A percentile compares a stretch with the other conserved stretches of the same genome.
These are phyloP conservation scores for Oxyruncus cristatus DNA, from an alignment of 2,113 vertebrate genomes.

Conservation along the genomic window DNA sequence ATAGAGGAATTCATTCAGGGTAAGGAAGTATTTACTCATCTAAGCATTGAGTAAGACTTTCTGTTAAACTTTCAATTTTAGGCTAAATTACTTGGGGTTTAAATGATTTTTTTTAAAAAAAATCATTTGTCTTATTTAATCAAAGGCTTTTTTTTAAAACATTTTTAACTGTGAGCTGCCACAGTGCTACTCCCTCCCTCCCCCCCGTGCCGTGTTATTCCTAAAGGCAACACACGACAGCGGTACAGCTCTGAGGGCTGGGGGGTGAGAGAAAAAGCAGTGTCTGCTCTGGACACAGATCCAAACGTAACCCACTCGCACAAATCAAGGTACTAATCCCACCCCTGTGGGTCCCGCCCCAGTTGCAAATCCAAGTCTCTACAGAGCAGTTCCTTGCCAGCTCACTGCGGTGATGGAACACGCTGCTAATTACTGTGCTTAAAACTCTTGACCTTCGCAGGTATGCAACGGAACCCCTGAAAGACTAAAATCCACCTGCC, in stretches of 20 bases:
- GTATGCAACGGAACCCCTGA: not conserved
- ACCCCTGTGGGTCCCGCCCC: not conserved
- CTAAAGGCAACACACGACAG: not conserved
- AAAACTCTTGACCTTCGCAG: not conserved
- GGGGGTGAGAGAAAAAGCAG: not conserved
- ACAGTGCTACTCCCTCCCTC: not conserved
- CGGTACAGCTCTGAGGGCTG: not conserved
- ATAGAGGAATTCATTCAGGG: not conserved
- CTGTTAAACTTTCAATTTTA: not conserved
- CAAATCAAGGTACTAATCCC: not conserved
- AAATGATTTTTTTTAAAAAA: not conserved
- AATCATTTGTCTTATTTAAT: not conserved
- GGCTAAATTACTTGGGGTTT: not conserved
- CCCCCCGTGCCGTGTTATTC: accelerated
- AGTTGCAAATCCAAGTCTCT: not conserved
- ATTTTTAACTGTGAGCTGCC: not conserved
- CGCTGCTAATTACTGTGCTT: not conserved
- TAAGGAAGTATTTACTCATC: not conserved
- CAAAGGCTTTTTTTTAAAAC: not conserved
- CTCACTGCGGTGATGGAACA: not conserved
- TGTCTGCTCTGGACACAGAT: not conserved
- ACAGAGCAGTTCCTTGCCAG: not conserved
- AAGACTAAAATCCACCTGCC: not conserved
- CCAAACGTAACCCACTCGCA: not conserved
- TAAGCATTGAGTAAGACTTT: not conserved